Evolutionary conservation across 2,113 vertebrate genomes (phyloP), one percentile per base, ranked within the genome.

Genomic region (Phycodurus eques): DNA sequence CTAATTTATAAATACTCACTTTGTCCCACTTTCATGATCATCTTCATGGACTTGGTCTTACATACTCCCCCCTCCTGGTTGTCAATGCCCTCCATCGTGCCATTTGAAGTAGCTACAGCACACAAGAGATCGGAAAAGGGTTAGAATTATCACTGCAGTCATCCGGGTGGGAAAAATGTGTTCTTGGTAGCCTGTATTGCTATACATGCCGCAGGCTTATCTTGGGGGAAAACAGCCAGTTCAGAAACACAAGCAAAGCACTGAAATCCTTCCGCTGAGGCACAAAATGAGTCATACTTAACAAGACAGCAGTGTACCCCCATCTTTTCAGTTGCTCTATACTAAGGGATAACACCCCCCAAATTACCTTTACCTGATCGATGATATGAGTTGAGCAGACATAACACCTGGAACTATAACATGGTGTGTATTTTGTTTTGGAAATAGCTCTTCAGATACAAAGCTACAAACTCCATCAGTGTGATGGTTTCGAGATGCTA

Each of bases 11-110:
- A 79, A 80, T 92, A 93, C 95, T 97, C 93, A 99, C 96, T 95
- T 93, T 99, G 96, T 93, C 96, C 97, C 94, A 99, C 98, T 94
- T 98, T 99, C 97, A 98, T 98, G 92, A 97, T 91, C 88, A 99
- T 98, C 94, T 98, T 99, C 98, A 99, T 99, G 92, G 95, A 96
- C 95, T 94, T 97, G 91, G 94, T 96, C 94, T 95, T 96, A 93
- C 98, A 99, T 81, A 98, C 96, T 71, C 98, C 97, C 82, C 98
- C 98, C 89, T 99, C 96, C 93, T 97, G 96, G 94, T 99, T 99
- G 92, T 99, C 95, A 91, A 99, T 93, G 90, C 98, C 98, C 89
- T 98, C 98, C 94, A 96, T 93, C 89, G 98, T 98, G 91, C 96
- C 95, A 85, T 99, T 99, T 77, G 98, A 99, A 87, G 98, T 98